These are phyloP conservation scores for Syngnathoides biaculeatus DNA, from an alignment of 2,113 vertebrate species.

Conservation along the genomic window DNA sequence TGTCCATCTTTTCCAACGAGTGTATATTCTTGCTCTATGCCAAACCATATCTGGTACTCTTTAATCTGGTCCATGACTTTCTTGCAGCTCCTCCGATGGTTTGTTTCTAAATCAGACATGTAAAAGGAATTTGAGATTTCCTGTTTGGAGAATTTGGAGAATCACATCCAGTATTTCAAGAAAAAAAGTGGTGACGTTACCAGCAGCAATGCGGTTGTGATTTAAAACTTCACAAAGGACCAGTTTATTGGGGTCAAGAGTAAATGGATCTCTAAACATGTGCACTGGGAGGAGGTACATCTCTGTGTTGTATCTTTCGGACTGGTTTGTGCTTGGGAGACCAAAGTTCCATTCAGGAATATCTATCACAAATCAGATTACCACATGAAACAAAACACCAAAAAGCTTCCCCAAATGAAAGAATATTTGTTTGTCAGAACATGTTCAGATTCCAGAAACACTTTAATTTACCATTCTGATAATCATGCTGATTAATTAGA, in stretches of 20 bases:
- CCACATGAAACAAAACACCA: background rate
- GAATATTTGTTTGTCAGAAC: background rate
- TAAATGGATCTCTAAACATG: slow-evolving; percentile 81
- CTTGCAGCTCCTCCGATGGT: slow-evolving; percentile 49
- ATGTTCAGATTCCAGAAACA: background rate
- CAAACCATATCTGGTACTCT: slow-evolving; percentile 54
- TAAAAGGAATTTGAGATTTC: slow-evolving; percentile 28
- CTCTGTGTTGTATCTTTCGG: slow-evolving; percentile 81
- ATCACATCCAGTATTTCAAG: background rate
- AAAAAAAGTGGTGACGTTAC: slow-evolving; percentile 62
- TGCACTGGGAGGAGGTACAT: slow-evolving; percentile 78
- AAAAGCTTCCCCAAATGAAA: background rate
- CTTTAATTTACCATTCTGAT: background rate
- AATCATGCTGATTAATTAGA: background rate
- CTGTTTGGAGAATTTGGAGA: background rate
- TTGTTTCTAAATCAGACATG: slow-evolving; percentile 34
- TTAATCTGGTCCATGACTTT: slow-evolving; percentile 53
- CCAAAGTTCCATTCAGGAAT: slow-evolving; percentile 83
- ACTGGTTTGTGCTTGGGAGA: slow-evolving; percentile 73
- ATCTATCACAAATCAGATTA: slow-evolving; percentile 52
- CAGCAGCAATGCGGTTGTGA: slow-evolving; percentile 74
- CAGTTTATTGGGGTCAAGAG: slow-evolving; percentile 80
- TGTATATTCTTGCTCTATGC: slow-evolving; percentile 67
- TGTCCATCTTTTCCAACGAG: slow-evolving; percentile 43
- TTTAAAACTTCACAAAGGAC: slow-evolving; percentile 81